Evolutionary conservation across 2,113 vertebrate genomes (phyloP), one percentile per base, ranked within the genome.

Genomic region (Bettongia penicillata): DNA sequence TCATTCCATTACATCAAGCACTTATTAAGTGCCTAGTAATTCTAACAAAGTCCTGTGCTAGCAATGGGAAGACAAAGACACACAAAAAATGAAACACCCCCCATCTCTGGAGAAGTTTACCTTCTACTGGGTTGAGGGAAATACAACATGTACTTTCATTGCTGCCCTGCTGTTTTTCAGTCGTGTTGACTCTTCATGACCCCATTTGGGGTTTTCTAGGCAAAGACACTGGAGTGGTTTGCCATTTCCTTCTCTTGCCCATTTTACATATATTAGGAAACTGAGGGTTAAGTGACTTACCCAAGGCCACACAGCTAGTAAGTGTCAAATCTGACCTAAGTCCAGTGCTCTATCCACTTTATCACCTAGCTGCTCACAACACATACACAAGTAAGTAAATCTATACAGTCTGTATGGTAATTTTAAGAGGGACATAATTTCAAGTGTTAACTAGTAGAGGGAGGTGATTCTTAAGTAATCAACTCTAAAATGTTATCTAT

Each of bases 401-500:
- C 61, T n/a, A n/a, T 8, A 84, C 37, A 84, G 19, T 84, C n/a
- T 77, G 16, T 37, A 77, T 14, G 19, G 14, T n/a, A 77, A 84
- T 84, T 22, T 43, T n/a, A 77, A 77, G 31, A 68, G 31, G 68
- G 37, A 77, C 16, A 77, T 77, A 77, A 77, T 77, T n/a, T 22
- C n/a, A 84, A 84, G 16, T 84, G 68, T 84, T 84, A 84, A 84
- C 37, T 43, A 23, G 31, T 12, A 37, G 57, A 68, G 31, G 7
- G 68, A 50, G 50, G 23, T 92, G 7, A 43, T 89, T 89, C 47
- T 68, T 93, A 57, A n/a, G 91, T 91, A 96, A 90, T 50, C 37
- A 96, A 3, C 48, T 31, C 91, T 92, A 92, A 93, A 93, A 24
- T 94, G 51, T 53, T 92, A 55, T 19, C 93, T 48, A 94, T 94